Evolutionary conservation across 1,140 invertebrate genomes (phyloP), one percentile per base, ranked within the genome.

Genomic region (Bursaphelenchus mucronatus): DNA sequence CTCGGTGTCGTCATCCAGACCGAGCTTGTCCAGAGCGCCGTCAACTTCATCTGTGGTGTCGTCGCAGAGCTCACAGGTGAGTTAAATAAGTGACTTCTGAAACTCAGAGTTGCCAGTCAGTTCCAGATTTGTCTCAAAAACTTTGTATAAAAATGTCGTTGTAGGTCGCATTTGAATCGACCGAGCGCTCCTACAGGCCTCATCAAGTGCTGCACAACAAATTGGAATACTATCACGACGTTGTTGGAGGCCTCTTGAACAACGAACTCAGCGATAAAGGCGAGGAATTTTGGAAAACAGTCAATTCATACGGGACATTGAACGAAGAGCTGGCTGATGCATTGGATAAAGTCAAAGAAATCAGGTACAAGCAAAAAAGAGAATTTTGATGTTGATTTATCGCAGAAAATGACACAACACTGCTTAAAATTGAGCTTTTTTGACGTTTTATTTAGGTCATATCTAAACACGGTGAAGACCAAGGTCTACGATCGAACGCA

Each of bases 241-340:
- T 70, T 17, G 70, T 80, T n/a, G 73, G 78, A 15, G 62, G 58
- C 11, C 61, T 79, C 21, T 66, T 78, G 19, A 78, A 80, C 64
- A 50, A 62, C 40, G 73, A 80, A 67, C 63, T 80, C 8, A 76
- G 72, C 39, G 50, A 56, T n/a, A 81, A 81, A 56, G 67, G 67
- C 19, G 79, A 80, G 58, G 64, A 72, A 15, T 80, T 80, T 54
- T 80, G 78, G 78, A 53, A 57, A 39, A 79, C 70, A 30, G 79
- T 80, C 30, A 69, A 81, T 63, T 76, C 73, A n/a, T 80, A 80
- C 58, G 64, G 69, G 19, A 69, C 66, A 11, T 70, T 81, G 41
- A 68, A 79, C 21, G 61, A 59, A 39, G 76, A 79, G 39, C 52
- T 79, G 9, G 67, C 66, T 30, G 67, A 56, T 9, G 64, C 78